Conservation (phyloP, 2,113 vertebrate genomes). For the Sterrhoptilus dennistouni region DNA sequence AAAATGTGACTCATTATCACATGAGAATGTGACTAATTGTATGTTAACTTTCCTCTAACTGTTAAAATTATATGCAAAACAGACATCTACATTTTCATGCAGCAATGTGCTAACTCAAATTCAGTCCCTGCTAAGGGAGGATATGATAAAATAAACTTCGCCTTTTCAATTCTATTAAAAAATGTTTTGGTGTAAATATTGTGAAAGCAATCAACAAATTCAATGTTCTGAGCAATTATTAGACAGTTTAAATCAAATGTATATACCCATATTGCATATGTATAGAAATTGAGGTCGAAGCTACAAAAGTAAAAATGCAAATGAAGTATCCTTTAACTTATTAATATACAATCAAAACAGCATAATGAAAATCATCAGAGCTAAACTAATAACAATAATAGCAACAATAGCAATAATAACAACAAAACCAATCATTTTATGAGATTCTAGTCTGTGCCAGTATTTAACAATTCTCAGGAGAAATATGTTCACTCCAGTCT, state of each 20-base stretch:
- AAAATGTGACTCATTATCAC: background rate
- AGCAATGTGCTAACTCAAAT: background rate
- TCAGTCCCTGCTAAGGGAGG: background rate
- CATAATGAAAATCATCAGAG: background rate
- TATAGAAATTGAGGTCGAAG: background rate
- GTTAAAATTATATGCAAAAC: background rate
- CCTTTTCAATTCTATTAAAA: background rate
- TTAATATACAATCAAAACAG: background rate
- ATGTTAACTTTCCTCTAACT: background rate
- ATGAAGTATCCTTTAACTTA: background rate
- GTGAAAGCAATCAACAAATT: background rate
- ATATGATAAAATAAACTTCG: background rate
- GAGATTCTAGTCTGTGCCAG: background rate
- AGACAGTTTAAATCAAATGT: background rate
- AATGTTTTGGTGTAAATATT: background rate
- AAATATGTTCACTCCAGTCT: background rate
- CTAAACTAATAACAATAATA: background rate
- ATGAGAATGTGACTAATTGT: background rate
- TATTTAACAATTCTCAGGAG: background rate
- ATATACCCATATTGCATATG: background rate
- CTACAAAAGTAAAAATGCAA: background rate
- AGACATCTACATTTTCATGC: background rate
- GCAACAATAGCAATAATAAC: background rate
- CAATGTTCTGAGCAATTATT: background rate
- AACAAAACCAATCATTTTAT: background rate